phyloP scores from a whole-genome alignment of 1,140 invertebrate genomes.

The Aethina tumida region DNA sequence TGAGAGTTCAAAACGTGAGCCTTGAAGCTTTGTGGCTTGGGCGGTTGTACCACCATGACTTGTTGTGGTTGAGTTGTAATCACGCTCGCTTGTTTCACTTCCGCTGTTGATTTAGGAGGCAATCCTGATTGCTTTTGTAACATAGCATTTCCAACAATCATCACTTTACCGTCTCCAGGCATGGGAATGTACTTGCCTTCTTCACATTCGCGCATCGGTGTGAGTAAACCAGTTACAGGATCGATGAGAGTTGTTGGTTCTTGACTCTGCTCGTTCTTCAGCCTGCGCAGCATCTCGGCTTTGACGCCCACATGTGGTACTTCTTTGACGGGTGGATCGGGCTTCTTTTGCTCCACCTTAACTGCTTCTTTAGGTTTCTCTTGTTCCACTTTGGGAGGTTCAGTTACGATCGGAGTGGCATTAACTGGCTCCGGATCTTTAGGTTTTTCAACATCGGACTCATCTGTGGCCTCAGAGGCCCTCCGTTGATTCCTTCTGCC shows the following conservation, averaged over 20 bases:
- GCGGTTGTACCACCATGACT: constrained; percentile 5
- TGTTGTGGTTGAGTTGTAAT: constrained; percentile 16
- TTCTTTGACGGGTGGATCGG: constrained; percentile 20
- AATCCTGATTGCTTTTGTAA: constrained; percentile 16
- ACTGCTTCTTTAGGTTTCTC: constrained; percentile 19
- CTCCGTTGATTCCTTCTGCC: constrained; percentile 46
- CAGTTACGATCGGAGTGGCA: too few species aligned
- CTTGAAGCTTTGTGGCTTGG: constrained; percentile 41
- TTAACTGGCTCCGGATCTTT: too few species aligned
- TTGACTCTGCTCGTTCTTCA: constrained; percentile 30
- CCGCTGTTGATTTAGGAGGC: constrained; percentile 3
- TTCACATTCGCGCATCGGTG: constrained; percentile 59
- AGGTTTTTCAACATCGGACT: constrained; percentile 32
- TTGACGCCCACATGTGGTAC: constrained; percentile 29
- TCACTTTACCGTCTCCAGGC: constrained; percentile 24
- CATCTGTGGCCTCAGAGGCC: constrained; percentile 50
- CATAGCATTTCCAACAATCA: constrained; percentile 10
- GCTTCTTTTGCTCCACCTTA: constrained; percentile 11
- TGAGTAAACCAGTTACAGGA: constrained; percentile 65
- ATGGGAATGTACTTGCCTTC: constrained; percentile 61
- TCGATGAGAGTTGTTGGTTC: constrained; percentile 59
- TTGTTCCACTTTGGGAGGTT: constrained; percentile 10
- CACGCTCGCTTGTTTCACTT: constrained; percentile 16
- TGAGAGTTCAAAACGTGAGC: constrained; percentile 41
- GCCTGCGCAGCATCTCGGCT: constrained; percentile 29